Evolutionary conservation across 2,113 vertebrate species (phyloP).

Genomic region (Psettodes erumei): DNA sequence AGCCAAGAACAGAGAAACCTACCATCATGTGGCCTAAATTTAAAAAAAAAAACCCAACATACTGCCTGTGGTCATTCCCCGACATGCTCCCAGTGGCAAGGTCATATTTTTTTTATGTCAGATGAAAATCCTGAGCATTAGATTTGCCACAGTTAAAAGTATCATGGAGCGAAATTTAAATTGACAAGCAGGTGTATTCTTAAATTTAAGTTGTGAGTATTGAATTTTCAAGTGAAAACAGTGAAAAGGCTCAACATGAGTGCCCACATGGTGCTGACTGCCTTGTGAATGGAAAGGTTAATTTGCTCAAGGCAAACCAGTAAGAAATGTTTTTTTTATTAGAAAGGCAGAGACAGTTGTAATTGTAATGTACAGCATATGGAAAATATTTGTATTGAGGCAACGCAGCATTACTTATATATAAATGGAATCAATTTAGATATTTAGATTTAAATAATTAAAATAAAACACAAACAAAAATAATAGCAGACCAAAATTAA

Average conservation of each 20-base stretch:
- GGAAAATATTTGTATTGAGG: neutral
- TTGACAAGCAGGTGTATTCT: neutral
- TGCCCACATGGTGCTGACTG: neutral
- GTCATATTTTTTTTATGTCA: conserved; percentile 9
- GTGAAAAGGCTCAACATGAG: neutral
- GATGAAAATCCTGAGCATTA: conserved; percentile 17
- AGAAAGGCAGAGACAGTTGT: no score
- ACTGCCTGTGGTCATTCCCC: conserved; percentile 14
- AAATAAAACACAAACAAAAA: neutral
- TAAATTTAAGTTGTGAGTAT: no score
- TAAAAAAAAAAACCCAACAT: neutral
- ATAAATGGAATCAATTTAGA: no score
- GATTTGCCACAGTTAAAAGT: conserved; percentile 12
- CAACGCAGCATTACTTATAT: neutral
- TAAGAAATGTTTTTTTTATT: neutral
- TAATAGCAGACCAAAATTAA: no score
- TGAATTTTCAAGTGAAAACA: conserved; percentile 7
- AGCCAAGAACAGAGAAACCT: neutral
- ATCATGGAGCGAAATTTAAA: neutral
- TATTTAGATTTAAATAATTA: neutral
- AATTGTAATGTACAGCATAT: neutral
- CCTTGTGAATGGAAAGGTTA: neutral
- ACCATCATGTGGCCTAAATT: conserved; percentile 26
- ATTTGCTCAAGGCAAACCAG: conserved; percentile 8
- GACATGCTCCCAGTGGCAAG: conserved; percentile 10